A percentile compares a stretch with the other conserved stretches of the same genome.
Conservation (phyloP, 2,888 invertebrate genomes). For the Pachliopta kotzebuea region DNA sequence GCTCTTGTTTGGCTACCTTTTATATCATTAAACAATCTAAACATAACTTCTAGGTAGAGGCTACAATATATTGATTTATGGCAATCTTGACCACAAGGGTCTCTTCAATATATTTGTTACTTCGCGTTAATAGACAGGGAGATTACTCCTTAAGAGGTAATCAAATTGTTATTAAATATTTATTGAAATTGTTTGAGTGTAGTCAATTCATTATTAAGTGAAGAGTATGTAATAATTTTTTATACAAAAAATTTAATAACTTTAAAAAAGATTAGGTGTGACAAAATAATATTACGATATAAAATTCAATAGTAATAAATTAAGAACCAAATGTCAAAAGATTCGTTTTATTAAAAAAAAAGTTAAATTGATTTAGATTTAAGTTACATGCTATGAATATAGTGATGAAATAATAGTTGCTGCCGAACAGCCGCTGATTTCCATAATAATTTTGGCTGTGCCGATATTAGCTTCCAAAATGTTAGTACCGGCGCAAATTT, state of each 20-base stretch:
- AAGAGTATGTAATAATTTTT: neutral
- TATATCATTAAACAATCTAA: constrained; percentile 12
- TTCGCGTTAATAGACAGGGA: neutral
- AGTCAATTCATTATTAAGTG: too few species aligned
- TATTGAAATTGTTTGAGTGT: neutral
- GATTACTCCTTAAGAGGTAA: neutral
- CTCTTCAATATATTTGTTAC: neutral
- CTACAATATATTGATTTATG: neutral
- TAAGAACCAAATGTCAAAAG: neutral
- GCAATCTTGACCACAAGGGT: neutral
- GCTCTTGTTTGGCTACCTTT: neutral
- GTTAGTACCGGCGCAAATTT: constrained; percentile 59
- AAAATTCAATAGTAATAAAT: neutral
- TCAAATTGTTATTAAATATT: neutral
- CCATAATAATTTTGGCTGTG: constrained; percentile 57
- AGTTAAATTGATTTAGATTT: neutral
- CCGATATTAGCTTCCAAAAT: constrained; percentile 56
- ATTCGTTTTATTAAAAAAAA: neutral
- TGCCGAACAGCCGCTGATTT: constrained; percentile 60
- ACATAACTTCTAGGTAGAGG: neutral
- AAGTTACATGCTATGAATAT: constrained; percentile 22
- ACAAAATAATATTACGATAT: neutral
- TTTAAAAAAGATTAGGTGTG: neutral
- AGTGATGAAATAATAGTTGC: constrained; percentile 47
- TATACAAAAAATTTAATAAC: neutral